phyloP scores from a whole-genome alignment of 2,113 vertebrate genomes.

The Abramis brama region DNA sequence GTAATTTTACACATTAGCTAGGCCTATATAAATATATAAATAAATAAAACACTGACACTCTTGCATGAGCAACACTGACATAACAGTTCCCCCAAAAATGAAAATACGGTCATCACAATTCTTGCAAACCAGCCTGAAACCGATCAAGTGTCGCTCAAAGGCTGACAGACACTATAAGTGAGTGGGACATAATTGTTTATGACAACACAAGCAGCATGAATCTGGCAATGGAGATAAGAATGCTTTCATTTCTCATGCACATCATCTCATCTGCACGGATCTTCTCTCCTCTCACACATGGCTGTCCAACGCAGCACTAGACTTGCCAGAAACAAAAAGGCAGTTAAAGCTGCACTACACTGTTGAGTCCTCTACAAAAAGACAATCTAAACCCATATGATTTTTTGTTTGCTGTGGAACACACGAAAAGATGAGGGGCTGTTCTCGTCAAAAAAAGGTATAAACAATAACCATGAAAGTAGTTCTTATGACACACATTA shows the following conservation, averaged over 20 bases:
- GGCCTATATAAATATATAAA: background rate
- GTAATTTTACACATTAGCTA: too few species aligned
- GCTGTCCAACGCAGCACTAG: background rate
- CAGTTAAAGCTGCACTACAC: background rate
- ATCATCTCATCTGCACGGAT: background rate
- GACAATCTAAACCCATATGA: background rate
- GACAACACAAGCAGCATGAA: slow-evolving; percentile 18
- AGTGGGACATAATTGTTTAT: background rate
- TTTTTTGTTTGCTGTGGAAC: background rate
- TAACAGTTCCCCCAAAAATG: background rate
- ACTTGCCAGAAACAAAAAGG: slow-evolving; percentile 23
- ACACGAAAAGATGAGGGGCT: background rate
- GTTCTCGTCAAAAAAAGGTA: background rate
- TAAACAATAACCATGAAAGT: background rate
- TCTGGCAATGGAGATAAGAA: background rate
- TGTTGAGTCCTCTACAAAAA: background rate
- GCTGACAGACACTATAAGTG: slow-evolving; percentile 5
- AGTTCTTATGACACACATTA: background rate
- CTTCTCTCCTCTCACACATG: background rate
- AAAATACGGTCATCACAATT: background rate
- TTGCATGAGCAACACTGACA: background rate
- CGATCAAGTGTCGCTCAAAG: background rate
- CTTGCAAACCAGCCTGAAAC: background rate
- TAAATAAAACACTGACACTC: background rate
- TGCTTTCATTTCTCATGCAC: background rate